A percentile compares a stretch with the other conserved stretches of the same genome.
These are phyloP conservation scores for Drosophila pseudotalamancana DNA, from an alignment of 2,888 invertebrate genomes.

Conservation along the genomic window DNA sequence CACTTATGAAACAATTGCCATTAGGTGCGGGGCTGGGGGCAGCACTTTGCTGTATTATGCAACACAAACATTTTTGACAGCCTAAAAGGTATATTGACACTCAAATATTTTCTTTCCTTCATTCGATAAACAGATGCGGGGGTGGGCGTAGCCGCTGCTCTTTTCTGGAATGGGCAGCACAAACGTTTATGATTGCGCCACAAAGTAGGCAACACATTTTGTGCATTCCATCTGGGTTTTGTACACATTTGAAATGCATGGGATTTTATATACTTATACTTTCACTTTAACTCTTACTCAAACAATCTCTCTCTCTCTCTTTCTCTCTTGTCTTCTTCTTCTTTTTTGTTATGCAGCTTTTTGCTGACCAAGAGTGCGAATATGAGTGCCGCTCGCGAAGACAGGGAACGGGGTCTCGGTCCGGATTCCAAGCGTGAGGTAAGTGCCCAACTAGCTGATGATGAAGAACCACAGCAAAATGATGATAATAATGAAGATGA, in stretches of 20 bases:
- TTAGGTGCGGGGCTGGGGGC: too few relatives aligned
- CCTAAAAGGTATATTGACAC: too few relatives aligned
- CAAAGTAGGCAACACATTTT: conserved; percentile 57
- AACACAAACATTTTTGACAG: too few relatives aligned
- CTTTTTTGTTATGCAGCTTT: conserved; percentile 51
- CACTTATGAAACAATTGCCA: too few relatives aligned
- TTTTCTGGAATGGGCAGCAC: conserved; percentile 1
- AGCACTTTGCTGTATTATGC: too few relatives aligned
- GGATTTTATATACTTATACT: conserved; percentile 35
- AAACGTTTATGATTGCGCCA: conserved; percentile 7
- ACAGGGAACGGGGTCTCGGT: conserved; percentile 70
- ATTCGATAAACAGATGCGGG: background rate
- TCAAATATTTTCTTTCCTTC: too few relatives aligned
- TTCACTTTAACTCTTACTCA: background rate
- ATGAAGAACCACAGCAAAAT: conserved; percentile 1
- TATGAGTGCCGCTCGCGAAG: conserved; percentile 65
- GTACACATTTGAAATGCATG: conserved; percentile 63
- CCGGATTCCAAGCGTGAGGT: conserved; percentile 66
- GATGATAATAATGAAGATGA: background rate
- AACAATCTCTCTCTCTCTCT: background rate
- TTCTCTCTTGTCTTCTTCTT: background rate
- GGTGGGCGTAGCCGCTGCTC: conserved; percentile 1
- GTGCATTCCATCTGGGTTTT: conserved; percentile 32
- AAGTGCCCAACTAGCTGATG: conserved; percentile 44
- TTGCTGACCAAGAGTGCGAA: conserved; percentile 61